Base-by-base conservation (phyloP, 2,888 invertebrate species). In the Plagiodera versicolora region DNA sequence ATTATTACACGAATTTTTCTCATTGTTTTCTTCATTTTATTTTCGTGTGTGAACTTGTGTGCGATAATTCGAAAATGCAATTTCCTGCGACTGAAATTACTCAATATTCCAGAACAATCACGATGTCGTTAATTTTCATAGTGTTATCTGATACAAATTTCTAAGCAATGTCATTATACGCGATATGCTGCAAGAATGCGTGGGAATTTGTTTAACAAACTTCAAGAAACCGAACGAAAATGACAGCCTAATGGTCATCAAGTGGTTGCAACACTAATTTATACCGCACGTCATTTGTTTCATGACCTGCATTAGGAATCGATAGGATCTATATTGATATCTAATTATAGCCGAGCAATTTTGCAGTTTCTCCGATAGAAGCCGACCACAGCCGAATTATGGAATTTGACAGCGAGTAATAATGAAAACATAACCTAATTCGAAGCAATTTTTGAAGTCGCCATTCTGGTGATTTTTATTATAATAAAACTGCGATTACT, bases 131-230 rank as follows among this genome's bases (percentile, higher is more conserved):
- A 53, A 53, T 32, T 45, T 53, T 53, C 30, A 14, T 28, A 44
- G 53, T 19, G 16, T 53, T 53, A 53, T 53, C 53, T 44, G 45
- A 53, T 53, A 28, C 44, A 18, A 8, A 32, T 19, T 11, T 28
- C 24, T 53, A 44, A 53, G 24, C 19, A 24, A 18, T 44, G 44
- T 53, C 44, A 53, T 53, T 53, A 53, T 39, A n/a, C 6, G n/a
- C 39, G 14, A 39, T 39, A 39, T 39, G n/a, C 39, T n/a, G 39
- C 39, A 39, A 39, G 3, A 11, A 39, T n/a, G 39, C 39, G 39
- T 39, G 39, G 39, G 39, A 39, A 39, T 39, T 39, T 39, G 39
- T 39, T 39, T 14, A 14, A 39, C 39, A 39, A 39, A 14, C 14
- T 14, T 14, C 39, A 39, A n/a, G 39, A n/a, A n/a, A 39, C 39